phyloP scores from a whole-genome alignment of 2,888 invertebrate species.

The Neocrepidodera transversa region DNA sequence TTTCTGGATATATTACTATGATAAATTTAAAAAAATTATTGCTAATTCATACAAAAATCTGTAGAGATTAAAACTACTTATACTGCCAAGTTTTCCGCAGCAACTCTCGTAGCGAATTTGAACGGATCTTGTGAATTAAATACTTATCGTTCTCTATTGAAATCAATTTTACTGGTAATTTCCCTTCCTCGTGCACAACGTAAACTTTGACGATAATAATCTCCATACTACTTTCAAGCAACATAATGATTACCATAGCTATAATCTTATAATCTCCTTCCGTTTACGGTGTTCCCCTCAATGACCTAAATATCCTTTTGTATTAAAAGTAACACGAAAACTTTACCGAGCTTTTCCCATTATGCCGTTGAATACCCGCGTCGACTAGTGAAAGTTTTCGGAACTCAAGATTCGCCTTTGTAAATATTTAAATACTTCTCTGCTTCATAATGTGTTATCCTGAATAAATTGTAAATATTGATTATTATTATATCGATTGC shows the following conservation, averaged over 20 bases:
- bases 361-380: slow-evolving; percentile 25
- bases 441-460: slow-evolving; percentile 30
- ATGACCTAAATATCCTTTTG: slow-evolving; percentile 34
- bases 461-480: slow-evolving; percentile 14
- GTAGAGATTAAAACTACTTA: no score
- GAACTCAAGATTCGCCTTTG: slow-evolving; percentile 32
- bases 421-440: slow-evolving; percentile 37
- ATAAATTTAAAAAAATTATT: no score
- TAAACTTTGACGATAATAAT: slow-evolving; percentile 20
- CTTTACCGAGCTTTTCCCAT: slow-evolving; percentile 28
- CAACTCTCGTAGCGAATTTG: neutral
- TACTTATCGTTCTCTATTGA: neutral
- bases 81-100: no score
- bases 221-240: slow-evolving; percentile 18
- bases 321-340: slow-evolving; percentile 36
- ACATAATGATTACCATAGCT: slow-evolving; percentile 26
- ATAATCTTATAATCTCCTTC: slow-evolving; percentile 30
- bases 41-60: no score
- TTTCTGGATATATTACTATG: no score
- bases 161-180: slow-evolving; percentile 18
- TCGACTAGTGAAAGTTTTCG: slow-evolving; percentile 33
- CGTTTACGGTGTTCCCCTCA: slow-evolving; percentile 24
- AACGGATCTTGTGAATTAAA: neutral
- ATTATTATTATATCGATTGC: no score
- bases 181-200: neutral